These are phyloP conservation scores for Diaperis boleti DNA, from an alignment of 2,888 invertebrate genomes.

Conservation along the genomic window DNA sequence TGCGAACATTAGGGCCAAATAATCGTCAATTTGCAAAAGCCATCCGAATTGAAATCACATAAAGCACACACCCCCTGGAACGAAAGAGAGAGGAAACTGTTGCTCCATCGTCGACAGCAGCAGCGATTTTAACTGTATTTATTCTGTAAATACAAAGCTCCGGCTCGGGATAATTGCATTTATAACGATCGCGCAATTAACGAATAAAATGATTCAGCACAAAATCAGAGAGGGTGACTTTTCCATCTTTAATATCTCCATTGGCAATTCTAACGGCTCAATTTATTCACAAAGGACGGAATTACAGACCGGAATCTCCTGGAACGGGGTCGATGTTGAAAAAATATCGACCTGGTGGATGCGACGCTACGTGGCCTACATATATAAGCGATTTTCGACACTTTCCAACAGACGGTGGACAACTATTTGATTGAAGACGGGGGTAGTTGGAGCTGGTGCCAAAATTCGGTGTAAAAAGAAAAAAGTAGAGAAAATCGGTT, in stretches of 20 bases:
- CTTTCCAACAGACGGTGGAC: not conserved
- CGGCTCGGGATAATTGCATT: conserved; percentile 64
- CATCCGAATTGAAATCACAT: conserved; percentile 35
- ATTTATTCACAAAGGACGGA: conserved; percentile 55
- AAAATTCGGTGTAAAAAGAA: too few relatives aligned
- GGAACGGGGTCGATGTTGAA: conserved; percentile 46
- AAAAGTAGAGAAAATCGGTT: too few relatives aligned
- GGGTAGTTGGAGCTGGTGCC: too few relatives aligned
- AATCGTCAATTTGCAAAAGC: conserved; percentile 21
- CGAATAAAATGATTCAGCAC: conserved; percentile 63
- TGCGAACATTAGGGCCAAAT: conserved; percentile 46
- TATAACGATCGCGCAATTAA: conserved; percentile 65
- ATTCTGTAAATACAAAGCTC: conserved; percentile 63
- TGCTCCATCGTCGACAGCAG: conserved; percentile 53
- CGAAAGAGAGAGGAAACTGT: conserved; percentile 53
- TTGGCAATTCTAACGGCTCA: conserved; percentile 57
- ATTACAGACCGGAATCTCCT: conserved; percentile 50
- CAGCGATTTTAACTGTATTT: conserved; percentile 60
- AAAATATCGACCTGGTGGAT: conserved; percentile 51
- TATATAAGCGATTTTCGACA: conserved; percentile 35
- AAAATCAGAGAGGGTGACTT: conserved; percentile 56
- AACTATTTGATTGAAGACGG: not conserved
- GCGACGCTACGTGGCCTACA: conserved; percentile 48
- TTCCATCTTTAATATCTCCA: conserved; percentile 59
- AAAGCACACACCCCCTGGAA: conserved; percentile 35